A percentile compares a stretch with the other conserved stretches of the same genome.
Evolutionary conservation across 1,140 invertebrate genomes (phyloP).

Genomic region (Bathynomus jamesi): DNA sequence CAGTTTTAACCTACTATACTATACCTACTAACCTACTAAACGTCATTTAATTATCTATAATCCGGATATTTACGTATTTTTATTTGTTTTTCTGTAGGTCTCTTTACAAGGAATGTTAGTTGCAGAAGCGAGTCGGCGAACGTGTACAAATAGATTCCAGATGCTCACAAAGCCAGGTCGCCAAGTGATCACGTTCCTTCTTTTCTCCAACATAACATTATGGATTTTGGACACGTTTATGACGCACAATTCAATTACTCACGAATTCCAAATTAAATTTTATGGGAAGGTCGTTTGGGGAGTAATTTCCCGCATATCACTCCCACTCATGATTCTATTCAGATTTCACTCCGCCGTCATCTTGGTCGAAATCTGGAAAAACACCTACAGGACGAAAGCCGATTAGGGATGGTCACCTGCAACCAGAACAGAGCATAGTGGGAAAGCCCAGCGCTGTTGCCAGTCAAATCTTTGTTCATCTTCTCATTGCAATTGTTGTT

Average conservation of each 20-base stretch:
- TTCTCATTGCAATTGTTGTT: not conserved
- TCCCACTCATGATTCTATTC: slow-evolving; percentile 60
- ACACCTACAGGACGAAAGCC: slow-evolving; percentile 47
- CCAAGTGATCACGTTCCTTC: slow-evolving; percentile 58
- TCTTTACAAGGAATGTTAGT: slow-evolving; percentile 54
- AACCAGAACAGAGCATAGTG: slow-evolving; percentile 12
- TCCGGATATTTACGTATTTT: too few relatives aligned
- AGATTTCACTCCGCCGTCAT: slow-evolving; percentile 62
- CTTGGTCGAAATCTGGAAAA: slow-evolving; percentile 61
- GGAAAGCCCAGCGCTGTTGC: not conserved
- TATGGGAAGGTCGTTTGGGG: slow-evolving; percentile 61
- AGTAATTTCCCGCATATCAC: slow-evolving; percentile 54
- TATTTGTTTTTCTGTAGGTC: slow-evolving; percentile 25
- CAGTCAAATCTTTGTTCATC: not conserved
- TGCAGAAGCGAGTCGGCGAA: slow-evolving; percentile 52
- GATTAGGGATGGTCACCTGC: slow-evolving; percentile 34
- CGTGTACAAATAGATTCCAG: slow-evolving; percentile 50
- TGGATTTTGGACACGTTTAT: slow-evolving; percentile 64
- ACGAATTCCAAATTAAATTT: slow-evolving; percentile 53
- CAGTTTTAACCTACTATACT: too few relatives aligned
- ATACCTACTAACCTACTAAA: too few relatives aligned
- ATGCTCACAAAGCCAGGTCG: slow-evolving; percentile 54
- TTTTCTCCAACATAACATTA: slow-evolving; percentile 59
- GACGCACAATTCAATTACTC: slow-evolving; percentile 53
- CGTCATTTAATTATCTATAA: too few relatives aligned